Percentiles rank a stretch among this genome's conserved stretches.
phyloP scores from a whole-genome alignment of 2,888 invertebrate genomes.

The Ophion obscuratus region DNA sequence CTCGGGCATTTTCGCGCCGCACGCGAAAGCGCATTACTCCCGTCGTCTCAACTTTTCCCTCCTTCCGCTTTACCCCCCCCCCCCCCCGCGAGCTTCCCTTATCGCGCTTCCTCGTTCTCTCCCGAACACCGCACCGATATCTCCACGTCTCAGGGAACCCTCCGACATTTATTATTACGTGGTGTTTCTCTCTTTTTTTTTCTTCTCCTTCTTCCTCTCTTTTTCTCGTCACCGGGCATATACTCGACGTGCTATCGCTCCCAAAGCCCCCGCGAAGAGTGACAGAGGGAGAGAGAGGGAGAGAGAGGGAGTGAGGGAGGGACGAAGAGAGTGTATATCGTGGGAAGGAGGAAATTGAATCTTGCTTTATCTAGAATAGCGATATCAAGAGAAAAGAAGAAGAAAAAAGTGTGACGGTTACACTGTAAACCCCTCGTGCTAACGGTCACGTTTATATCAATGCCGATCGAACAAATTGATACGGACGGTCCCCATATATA shows the following conservation, averaged over 20 bases:
- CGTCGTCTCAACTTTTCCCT: constrained; percentile 64
- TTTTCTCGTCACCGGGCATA: constrained; percentile 67
- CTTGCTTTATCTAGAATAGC: constrained; percentile 79
- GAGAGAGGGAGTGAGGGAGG: constrained; percentile 20
- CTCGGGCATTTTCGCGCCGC: constrained; percentile 60
- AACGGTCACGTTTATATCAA: constrained; percentile 13
- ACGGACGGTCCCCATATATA: constrained; percentile 69
- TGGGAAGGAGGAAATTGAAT: constrained; percentile 81
- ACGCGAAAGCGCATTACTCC: constrained; percentile 53
- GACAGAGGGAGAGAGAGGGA: constrained; percentile 20
- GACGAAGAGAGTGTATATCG: constrained; percentile 24
- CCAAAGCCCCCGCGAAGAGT: constrained; percentile 9
- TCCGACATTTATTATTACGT: constrained; percentile 72
- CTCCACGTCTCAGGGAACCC: constrained; percentile 73
- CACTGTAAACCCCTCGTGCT: constrained; percentile 40
- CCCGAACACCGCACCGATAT: constrained; percentile 70
- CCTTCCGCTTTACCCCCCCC: constrained; percentile 63
- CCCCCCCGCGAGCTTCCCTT: constrained; percentile 61
- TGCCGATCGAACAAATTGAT: constrained; percentile 78
- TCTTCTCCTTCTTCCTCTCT: constrained; percentile 54
- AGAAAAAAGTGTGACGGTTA: constrained; percentile 43
- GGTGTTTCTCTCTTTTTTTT: constrained; percentile 68
- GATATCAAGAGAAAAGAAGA: constrained; percentile 72
- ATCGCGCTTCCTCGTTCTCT: constrained; percentile 62
- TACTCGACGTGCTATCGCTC: constrained; percentile 47